Evolutionary conservation across 2,888 invertebrate species (phyloP).

Genomic region (Dicranocentrus wangi): DNA sequence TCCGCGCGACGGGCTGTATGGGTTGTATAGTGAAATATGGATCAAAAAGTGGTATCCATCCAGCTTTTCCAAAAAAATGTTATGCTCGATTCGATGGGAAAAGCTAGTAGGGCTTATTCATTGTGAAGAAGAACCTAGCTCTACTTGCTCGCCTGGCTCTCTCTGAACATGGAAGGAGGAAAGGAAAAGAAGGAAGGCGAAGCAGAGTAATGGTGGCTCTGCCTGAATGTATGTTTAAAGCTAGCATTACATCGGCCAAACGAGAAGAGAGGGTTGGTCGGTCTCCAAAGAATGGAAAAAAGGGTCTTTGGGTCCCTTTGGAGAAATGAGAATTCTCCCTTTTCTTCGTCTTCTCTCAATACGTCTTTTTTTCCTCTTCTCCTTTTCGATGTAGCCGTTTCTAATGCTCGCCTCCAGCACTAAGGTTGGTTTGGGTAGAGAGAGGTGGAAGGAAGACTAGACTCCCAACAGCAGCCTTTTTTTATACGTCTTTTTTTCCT

Average conservation of each 20-base stretch:
- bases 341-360: slow-evolving; percentile 62
- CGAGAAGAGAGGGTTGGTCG: slow-evolving; percentile 54
- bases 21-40: background rate
- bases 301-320: slow-evolving; percentile 68
- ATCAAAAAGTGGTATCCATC: slow-evolving; percentile 6
- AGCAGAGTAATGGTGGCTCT: background rate
- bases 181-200: slow-evolving; percentile 36
- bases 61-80: slow-evolving; percentile 43
- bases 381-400: slow-evolving; percentile 40
- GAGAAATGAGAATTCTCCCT: slow-evolving; percentile 65
- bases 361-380: slow-evolving; percentile 51
- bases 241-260: slow-evolving; percentile 24
- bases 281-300: slow-evolving; percentile 65
- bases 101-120: too few relatives aligned
- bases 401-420: slow-evolving; percentile 56
- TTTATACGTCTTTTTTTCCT: slow-evolving; percentile 43
- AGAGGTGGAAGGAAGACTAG: background rate
- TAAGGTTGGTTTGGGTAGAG: background rate
- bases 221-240: background rate
- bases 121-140: too few relatives aligned
- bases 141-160: slow-evolving; percentile 35
- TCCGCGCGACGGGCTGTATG: background rate
- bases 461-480: slow-evolving; percentile 29
- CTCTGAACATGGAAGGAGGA: slow-evolving; percentile 57
- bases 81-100: slow-evolving; percentile 63